phyloP scores from a whole-genome alignment of 2,113 vertebrate genomes.

The Cyanoramphus novaezelandiae region DNA sequence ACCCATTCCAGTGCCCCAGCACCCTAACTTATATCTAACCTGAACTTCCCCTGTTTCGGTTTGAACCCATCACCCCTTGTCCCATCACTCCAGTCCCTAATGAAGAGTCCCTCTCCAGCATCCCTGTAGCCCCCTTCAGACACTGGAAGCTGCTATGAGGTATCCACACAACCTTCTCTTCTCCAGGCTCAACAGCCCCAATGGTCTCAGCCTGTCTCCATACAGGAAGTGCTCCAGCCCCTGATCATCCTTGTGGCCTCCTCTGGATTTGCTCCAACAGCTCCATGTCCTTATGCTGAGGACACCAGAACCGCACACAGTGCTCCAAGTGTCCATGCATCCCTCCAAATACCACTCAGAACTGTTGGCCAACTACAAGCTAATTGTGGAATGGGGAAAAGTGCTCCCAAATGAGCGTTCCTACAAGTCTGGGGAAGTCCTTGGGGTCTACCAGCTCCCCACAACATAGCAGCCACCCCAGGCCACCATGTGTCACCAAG shows the following conservation, averaged over 20 bases:
- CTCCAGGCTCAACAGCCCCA: not conserved
- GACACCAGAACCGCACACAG: not conserved
- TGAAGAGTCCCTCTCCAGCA: not conserved
- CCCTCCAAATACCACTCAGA: accelerated
- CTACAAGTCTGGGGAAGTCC: not conserved
- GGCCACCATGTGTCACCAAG: accelerated
- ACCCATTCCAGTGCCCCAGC: not conserved
- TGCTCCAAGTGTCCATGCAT: not conserved
- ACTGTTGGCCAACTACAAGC: not conserved
- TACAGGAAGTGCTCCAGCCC: not conserved
- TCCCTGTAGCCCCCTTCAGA: not conserved
- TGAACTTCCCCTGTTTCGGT: not conserved
- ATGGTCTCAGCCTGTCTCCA: not conserved
- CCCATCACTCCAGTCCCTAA: too few relatives aligned
- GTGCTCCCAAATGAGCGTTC: not conserved
- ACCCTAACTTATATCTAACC: not conserved
- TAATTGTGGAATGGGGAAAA: not conserved
- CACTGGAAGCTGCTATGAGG: not conserved
- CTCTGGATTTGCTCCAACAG: not conserved
- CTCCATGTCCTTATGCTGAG: not conserved
- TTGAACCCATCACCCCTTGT: not conserved
- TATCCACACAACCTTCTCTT: not conserved
- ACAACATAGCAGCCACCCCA: accelerated
- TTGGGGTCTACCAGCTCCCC: not conserved
- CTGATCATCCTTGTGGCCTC: not conserved